These are phyloP conservation scores for Stramonita haemastoma DNA, from an alignment of 2,888 invertebrate genomes.

Conservation along the genomic window DNA sequence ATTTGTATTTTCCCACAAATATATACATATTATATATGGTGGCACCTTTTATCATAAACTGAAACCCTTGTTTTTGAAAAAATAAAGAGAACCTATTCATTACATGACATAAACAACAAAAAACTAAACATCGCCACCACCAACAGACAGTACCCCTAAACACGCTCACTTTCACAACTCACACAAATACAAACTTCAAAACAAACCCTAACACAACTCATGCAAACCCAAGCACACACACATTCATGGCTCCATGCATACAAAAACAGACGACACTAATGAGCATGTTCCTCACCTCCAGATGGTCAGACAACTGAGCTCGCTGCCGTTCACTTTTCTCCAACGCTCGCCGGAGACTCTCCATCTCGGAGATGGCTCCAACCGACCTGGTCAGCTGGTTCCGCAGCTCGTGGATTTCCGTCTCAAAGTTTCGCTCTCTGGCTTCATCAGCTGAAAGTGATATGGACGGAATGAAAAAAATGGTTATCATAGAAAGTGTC, in stretches of 20 bases:
- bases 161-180: no score
- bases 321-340: constrained; percentile 74
- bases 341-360: constrained; percentile 64
- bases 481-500: no score
- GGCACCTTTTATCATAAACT: no score
- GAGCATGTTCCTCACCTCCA: constrained; percentile 63
- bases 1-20: no score
- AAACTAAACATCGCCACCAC: no score
- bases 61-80: no score
- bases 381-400: constrained; percentile 66
- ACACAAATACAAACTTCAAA: background rate
- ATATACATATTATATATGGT: no score
- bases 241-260: background rate
- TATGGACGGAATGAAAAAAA: no score
- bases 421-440: constrained; percentile 57
- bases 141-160: no score
- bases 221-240: background rate
- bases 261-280: background rate
- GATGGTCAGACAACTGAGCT: constrained; percentile 74
- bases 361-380: constrained; percentile 68
- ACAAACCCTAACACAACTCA: background rate
- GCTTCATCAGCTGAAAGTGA: constrained; percentile 46
- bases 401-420: constrained; percentile 68
- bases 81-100: no score
- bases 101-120: no score